phyloP scores from a whole-genome alignment of 2,888 invertebrate species.

The Apotomis capreana region DNA sequence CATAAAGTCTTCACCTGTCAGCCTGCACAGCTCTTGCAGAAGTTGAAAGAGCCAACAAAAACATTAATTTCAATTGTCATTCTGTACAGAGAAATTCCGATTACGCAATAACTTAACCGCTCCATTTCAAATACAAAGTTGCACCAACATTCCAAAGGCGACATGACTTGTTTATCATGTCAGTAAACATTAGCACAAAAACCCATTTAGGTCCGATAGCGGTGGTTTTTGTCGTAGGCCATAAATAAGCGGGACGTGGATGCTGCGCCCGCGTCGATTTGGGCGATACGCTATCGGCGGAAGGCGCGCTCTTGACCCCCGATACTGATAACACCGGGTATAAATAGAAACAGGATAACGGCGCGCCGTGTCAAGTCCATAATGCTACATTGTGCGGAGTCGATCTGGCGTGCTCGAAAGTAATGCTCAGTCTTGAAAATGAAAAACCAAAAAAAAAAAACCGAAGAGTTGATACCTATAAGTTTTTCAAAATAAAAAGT shows the following conservation, averaged over 20 bases:
- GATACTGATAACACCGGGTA: conserved; percentile 66
- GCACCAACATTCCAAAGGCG: conserved; percentile 1
- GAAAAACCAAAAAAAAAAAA: background rate
- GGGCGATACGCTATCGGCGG: conserved; percentile 69
- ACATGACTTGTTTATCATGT: conserved; percentile 60
- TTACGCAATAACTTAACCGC: background rate
- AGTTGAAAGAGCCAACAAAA: background rate
- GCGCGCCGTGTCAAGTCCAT: conserved; percentile 26
- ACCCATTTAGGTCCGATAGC: conserved; percentile 53
- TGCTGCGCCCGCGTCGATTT: conserved; percentile 71
- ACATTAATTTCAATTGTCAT: too few species aligned
- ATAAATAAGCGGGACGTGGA: conserved; percentile 64
- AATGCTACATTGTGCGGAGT: background rate
- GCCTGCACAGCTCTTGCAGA: background rate
- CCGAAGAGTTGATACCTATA: background rate
- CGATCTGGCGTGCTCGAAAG: too few species aligned
- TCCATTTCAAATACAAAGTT: background rate
- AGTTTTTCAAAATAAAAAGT: conserved; percentile 5
- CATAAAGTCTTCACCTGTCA: too few species aligned
- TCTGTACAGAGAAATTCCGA: background rate
- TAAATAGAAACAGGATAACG: conserved; percentile 39
- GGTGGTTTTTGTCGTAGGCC: conserved; percentile 53
- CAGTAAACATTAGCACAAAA: conserved; percentile 56
- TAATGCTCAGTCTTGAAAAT: too few species aligned
- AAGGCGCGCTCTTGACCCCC: conserved; percentile 80